Evolutionary conservation across 2,113 vertebrate species (phyloP).

Genomic region (Cheilinus undulatus): DNA sequence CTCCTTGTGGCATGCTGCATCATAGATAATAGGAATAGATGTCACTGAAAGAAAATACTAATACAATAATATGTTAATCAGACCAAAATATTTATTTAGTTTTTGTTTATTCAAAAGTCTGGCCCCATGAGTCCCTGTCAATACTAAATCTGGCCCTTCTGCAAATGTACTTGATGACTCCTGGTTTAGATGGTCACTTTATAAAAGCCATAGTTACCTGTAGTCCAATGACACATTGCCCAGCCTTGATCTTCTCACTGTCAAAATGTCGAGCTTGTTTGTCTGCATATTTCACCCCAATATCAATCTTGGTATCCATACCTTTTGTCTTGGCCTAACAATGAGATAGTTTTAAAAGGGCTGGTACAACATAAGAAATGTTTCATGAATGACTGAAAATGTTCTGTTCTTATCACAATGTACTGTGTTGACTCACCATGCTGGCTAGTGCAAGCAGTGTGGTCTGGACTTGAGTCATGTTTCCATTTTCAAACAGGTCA

Average conservation of each 20-base stretch:
- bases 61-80: too few relatives aligned
- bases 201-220: slow-evolving; percentile 83
- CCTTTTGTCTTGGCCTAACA: slow-evolving; percentile 92
- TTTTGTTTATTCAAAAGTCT: too few relatives aligned
- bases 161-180: too few relatives aligned
- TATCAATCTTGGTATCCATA: slow-evolving; percentile 90
- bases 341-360: slow-evolving; percentile 2
- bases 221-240: slow-evolving; percentile 92
- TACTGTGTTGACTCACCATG: slow-evolving; percentile 85
- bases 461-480: slow-evolving; percentile 95
- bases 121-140: too few relatives aligned
- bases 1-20: too few relatives aligned
- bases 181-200: too few relatives aligned
- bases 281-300: slow-evolving; percentile 93
- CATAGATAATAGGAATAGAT: too few relatives aligned
- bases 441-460: slow-evolving; percentile 90
- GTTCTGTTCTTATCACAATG: not conserved
- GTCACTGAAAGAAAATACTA: too few relatives aligned
- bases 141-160: too few relatives aligned
- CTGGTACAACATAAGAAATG: not conserved
- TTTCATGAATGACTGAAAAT: not conserved
- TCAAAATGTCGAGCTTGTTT: slow-evolving; percentile 90
- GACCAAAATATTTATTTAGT: too few relatives aligned
- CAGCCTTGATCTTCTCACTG: slow-evolving; percentile 92
- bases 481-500: slow-evolving; percentile 93